phyloP scores from a whole-genome alignment of 2,797 vertebrate species.

The Cottoperca gobio region DNA sequence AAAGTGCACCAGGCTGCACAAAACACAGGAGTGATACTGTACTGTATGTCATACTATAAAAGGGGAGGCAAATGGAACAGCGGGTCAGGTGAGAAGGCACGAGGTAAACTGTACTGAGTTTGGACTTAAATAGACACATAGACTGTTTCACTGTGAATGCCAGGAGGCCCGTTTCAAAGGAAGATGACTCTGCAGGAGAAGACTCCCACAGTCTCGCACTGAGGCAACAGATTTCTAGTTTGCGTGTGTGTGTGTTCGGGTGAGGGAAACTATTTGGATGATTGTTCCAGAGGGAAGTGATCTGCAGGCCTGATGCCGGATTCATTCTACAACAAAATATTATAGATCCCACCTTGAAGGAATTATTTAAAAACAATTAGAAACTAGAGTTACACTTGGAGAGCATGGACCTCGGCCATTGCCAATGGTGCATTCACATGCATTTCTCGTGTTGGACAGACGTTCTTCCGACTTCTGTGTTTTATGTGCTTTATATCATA shows the following conservation, averaged over 20 bases:
- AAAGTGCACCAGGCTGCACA: slow-evolving; percentile 10
- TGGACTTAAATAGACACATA: slow-evolving; percentile 37
- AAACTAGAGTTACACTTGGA: not conserved
- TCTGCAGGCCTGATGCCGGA: not conserved
- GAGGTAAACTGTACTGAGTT: slow-evolving; percentile 25
- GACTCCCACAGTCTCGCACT: slow-evolving; percentile 26
- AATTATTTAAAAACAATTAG: not conserved
- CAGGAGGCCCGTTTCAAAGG: slow-evolving; percentile 47
- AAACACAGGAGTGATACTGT: slow-evolving; percentile 20
- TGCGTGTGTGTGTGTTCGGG: slow-evolving; percentile 3
- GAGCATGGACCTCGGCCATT: too few relatives aligned
- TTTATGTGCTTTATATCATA: too few relatives aligned
- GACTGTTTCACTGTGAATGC: slow-evolving; percentile 21
- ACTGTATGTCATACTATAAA: slow-evolving; percentile 29
- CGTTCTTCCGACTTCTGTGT: too few relatives aligned
- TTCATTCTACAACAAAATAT: not conserved
- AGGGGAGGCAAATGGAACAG: slow-evolving; percentile 30
- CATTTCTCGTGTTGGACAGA: too few relatives aligned
- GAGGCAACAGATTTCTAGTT: slow-evolving; percentile 20
- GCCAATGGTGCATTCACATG: too few relatives aligned
- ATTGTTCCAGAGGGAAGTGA: slow-evolving; percentile 1
- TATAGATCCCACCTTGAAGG: not conserved
- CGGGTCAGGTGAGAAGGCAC: slow-evolving; percentile 36
- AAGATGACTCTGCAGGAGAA: slow-evolving; percentile 46
- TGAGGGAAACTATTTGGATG: not conserved